phyloP scores from a whole-genome alignment of 2,888 invertebrate species.

The Melanargia galathea region DNA sequence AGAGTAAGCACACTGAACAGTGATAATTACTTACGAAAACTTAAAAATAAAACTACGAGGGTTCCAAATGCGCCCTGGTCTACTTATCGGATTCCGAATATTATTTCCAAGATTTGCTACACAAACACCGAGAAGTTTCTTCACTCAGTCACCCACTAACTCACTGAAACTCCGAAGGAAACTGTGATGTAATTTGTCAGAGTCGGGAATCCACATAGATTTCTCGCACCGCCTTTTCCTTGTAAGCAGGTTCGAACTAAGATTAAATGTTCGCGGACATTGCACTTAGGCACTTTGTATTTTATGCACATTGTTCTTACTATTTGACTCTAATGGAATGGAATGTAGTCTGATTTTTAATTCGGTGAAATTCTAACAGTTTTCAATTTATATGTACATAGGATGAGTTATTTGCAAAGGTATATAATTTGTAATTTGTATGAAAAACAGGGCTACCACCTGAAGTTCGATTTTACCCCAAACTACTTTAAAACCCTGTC shows the following conservation, averaged over 20 bases:
- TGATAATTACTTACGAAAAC: too few species aligned
- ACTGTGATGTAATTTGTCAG: conserved; percentile 35
- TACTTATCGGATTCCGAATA: neutral
- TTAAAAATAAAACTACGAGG: too few species aligned
- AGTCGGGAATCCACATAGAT: conserved; percentile 36
- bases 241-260: conserved; percentile 40
- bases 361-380: too few species aligned
- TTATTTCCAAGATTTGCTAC: neutral
- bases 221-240: conserved; percentile 40
- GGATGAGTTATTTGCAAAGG: too few species aligned
- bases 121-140: neutral
- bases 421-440: too few species aligned
- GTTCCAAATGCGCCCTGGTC: too few species aligned
- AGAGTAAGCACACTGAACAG: too few species aligned
- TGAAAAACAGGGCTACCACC: too few species aligned
- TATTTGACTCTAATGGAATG: neutral
- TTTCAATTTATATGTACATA: too few species aligned
- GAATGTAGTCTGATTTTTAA: too few species aligned
- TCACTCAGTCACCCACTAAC: conserved; percentile 23
- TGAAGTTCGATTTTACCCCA: too few species aligned
- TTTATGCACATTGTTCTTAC: neutral
- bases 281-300: conserved; percentile 16
- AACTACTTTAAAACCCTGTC: too few species aligned
- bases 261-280: conserved; percentile 17
- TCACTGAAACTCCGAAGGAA: conserved; percentile 24